Percentiles rank a stretch among this genome's conserved stretches.
These are phyloP conservation scores for Varroa destructor DNA, from an alignment of 1,140 invertebrate species.

Conservation along the genomic window DNA sequence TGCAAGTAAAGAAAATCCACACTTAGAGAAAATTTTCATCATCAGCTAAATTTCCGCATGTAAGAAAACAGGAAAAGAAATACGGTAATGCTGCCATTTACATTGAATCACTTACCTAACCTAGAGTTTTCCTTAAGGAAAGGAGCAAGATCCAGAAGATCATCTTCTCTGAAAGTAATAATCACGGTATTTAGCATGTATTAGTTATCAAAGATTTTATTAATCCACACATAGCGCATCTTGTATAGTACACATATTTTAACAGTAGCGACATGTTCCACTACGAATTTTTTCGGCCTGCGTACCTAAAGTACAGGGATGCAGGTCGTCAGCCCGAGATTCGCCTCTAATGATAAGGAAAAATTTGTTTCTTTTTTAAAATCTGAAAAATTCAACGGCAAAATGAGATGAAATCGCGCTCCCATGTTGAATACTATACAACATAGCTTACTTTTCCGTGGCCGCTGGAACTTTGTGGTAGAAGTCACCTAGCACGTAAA, in stretches of 20 bases:
- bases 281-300: background rate
- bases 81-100: slow-evolving; percentile 26
- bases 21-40: slow-evolving; percentile 9
- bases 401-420: too few relatives aligned
- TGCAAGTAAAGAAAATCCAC: slow-evolving; percentile 38
- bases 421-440: too few relatives aligned
- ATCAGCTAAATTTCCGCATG: slow-evolving; percentile 3
- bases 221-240: background rate
- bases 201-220: background rate
- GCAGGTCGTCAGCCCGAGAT: too few relatives aligned
- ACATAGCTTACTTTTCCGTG: slow-evolving; percentile 57
- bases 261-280: background rate
- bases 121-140: slow-evolving; percentile 90
- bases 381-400: too few relatives aligned
- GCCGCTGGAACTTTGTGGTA: slow-evolving; percentile 59
- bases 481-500: slow-evolving; percentile 72
- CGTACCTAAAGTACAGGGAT: background rate
- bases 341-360: background rate
- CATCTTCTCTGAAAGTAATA: slow-evolving; percentile 60
- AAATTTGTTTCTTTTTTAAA: slow-evolving; percentile 18
- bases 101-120: slow-evolving; percentile 49
- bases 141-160: slow-evolving; percentile 89
- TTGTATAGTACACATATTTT: background rate
- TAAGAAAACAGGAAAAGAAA: slow-evolving; percentile 33
- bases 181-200: slow-evolving; percentile 8